Evolutionary conservation across 1,140 invertebrate species (phyloP).

Genomic region (Himalopsyche phryganea): DNA sequence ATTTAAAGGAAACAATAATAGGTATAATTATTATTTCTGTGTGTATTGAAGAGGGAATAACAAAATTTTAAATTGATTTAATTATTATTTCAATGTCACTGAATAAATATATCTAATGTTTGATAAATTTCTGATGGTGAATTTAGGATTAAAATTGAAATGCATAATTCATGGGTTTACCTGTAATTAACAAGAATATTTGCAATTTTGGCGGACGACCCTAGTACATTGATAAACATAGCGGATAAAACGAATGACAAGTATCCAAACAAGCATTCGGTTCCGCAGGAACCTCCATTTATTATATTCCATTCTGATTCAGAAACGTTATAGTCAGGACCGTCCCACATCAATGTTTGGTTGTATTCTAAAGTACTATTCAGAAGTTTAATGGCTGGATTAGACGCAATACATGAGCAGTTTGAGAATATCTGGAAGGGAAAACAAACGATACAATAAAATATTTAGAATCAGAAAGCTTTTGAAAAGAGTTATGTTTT

Average conservation of each 20-base stretch:
- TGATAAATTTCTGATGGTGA: too few relatives aligned
- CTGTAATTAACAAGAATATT: constrained; percentile 61
- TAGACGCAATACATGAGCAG: constrained; percentile 24
- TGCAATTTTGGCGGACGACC: constrained; percentile 59
- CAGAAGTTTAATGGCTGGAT: constrained; percentile 19
- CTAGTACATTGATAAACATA: constrained; percentile 53
- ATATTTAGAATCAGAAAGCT: background rate
- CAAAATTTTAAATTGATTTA: too few relatives aligned
- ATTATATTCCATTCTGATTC: constrained; percentile 36
- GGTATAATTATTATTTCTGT: too few relatives aligned
- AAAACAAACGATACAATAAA: background rate
- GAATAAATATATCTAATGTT: too few relatives aligned
- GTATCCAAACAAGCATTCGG: constrained; percentile 49
- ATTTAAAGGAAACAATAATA: too few relatives aligned
- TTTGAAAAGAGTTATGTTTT: too few relatives aligned
- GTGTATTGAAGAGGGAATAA: too few relatives aligned
- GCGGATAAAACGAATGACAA: constrained; percentile 49
- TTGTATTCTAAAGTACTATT: constrained; percentile 5
- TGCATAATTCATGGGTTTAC: too few relatives aligned
- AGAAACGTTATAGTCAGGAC: constrained; percentile 21
- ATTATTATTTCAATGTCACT: too few relatives aligned
- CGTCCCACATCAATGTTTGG: background rate
- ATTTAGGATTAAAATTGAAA: too few relatives aligned
- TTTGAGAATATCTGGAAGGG: constrained; percentile 27
- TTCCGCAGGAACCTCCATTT: constrained; percentile 52